Conservation (phyloP, 2,888 invertebrate genomes). For the Halocaridina rubra region DNA sequence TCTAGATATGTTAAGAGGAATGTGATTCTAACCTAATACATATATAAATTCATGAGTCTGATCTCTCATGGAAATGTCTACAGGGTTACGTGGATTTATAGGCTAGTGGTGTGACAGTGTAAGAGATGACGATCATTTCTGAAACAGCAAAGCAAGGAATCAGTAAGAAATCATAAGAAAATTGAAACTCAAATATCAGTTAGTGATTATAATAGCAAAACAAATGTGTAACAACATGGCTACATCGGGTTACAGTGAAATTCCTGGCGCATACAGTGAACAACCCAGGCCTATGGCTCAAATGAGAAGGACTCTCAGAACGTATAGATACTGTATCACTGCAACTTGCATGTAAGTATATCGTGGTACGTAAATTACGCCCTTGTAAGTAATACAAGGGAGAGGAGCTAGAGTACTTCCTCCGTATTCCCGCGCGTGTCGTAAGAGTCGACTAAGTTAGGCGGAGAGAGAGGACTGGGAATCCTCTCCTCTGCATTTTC, state of each 20-base stretch:
- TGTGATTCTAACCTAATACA: too few species aligned
- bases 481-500: too few species aligned
- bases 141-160: background rate
- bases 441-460: too few species aligned
- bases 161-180: background rate
- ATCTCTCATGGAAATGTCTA: too few species aligned
- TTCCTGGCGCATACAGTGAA: constrained; percentile 47
- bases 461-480: too few species aligned
- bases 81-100: background rate
- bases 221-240: constrained; percentile 16
- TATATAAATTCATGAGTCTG: too few species aligned
- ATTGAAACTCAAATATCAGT: background rate
- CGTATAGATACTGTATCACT: constrained; percentile 26
- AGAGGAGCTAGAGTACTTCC: too few species aligned
- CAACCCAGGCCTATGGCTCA: constrained; percentile 36
- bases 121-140: too few species aligned
- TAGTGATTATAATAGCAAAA: background rate
- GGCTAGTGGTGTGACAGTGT: background rate
- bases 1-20: too few species aligned
- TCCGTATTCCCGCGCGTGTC: too few species aligned
- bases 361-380: too few species aligned
- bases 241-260: constrained; percentile 35
- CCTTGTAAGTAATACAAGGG: too few species aligned
- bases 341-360: constrained; percentile 28
- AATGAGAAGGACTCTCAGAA: constrained; percentile 30